Evolutionary conservation across 2,113 vertebrate species (phyloP).

Genomic region (Sprattus sprattus): DNA sequence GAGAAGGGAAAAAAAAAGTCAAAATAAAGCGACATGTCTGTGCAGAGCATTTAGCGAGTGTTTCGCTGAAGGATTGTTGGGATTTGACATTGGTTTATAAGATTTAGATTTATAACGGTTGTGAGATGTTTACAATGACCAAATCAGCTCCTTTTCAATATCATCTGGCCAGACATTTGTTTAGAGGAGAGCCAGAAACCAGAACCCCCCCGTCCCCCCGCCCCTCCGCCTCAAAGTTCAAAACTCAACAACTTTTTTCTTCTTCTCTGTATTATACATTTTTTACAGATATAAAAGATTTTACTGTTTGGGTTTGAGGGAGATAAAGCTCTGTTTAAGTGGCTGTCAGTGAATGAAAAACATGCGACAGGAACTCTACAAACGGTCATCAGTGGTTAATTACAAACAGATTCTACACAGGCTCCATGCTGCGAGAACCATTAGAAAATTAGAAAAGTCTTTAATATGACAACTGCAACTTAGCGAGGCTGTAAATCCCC

Average conservation of each 20-base stretch:
- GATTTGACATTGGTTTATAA: conserved; percentile 65
- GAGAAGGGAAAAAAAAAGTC: not conserved
- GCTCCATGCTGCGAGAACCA: conserved; percentile 2
- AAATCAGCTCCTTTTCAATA: conserved; percentile 64
- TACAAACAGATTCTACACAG: not conserved
- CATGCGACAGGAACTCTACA: conserved; percentile 1
- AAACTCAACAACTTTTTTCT: not conserved
- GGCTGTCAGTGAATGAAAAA: conserved; percentile 7
- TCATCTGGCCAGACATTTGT: conserved; percentile 67
- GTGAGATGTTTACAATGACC: conserved; percentile 66
- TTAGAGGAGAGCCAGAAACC: conserved; percentile 52
- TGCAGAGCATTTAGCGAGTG: conserved; percentile 46
- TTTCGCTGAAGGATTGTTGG: conserved; percentile 53
- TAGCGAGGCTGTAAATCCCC: not conserved
- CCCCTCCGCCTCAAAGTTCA: not conserved
- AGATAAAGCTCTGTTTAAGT: conserved; percentile 9
- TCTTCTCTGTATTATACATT: not conserved
- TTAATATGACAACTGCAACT: conserved; percentile 21
- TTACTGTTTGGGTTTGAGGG: not conserved
- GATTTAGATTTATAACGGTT: conserved; percentile 65
- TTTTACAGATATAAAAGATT: not conserved
- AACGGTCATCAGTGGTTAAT: conserved; percentile 5
- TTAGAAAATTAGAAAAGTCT: conserved; percentile 22
- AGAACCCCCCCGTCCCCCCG: not conserved
- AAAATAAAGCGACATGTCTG: conserved; percentile 58